Evolutionary conservation across 1,140 invertebrate species (phyloP).

Genomic region (Brachionus manjavacas): DNA sequence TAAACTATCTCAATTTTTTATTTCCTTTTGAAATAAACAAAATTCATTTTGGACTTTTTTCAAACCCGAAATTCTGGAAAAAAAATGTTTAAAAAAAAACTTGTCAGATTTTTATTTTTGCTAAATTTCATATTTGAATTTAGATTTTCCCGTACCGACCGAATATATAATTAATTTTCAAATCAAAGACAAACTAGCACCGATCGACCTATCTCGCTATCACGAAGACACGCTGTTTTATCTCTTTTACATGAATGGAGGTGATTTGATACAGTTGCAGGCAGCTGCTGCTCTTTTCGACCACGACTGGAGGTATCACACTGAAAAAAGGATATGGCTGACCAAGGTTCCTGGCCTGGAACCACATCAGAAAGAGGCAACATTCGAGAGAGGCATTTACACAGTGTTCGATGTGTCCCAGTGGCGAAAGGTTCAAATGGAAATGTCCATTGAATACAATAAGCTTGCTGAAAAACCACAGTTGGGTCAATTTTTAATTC

Average conservation of each 20-base stretch:
- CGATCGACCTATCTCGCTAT: slow-evolving; percentile 88
- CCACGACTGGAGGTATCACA: slow-evolving; percentile 97
- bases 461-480: slow-evolving; percentile 83
- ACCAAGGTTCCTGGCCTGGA: slow-evolving; percentile 88
- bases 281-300: slow-evolving; percentile 94
- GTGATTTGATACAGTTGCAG: slow-evolving; percentile 90
- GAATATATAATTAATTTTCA: slow-evolving; percentile 89
- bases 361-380: slow-evolving; percentile 83
- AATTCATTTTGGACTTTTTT: too few species aligned
- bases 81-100: too few species aligned
- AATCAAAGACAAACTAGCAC: slow-evolving; percentile 68
- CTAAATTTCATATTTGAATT: neutral
- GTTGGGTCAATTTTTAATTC: slow-evolving; percentile 33
- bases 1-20: too few species aligned
- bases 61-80: too few species aligned
- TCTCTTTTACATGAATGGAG: slow-evolving; percentile 97
- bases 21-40: too few species aligned
- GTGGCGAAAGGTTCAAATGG: slow-evolving; percentile 88
- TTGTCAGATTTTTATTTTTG: neutral
- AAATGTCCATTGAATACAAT: slow-evolving; percentile 93
- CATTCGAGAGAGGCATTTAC: slow-evolving; percentile 94
- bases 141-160: slow-evolving; percentile 91
- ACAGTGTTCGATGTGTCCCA: slow-evolving; percentile 94
- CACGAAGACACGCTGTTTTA: slow-evolving; percentile 98
- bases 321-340: slow-evolving; percentile 97